Evolutionary conservation across 2,113 vertebrate species (phyloP).

Genomic region (Myiopsitta monachus): DNA sequence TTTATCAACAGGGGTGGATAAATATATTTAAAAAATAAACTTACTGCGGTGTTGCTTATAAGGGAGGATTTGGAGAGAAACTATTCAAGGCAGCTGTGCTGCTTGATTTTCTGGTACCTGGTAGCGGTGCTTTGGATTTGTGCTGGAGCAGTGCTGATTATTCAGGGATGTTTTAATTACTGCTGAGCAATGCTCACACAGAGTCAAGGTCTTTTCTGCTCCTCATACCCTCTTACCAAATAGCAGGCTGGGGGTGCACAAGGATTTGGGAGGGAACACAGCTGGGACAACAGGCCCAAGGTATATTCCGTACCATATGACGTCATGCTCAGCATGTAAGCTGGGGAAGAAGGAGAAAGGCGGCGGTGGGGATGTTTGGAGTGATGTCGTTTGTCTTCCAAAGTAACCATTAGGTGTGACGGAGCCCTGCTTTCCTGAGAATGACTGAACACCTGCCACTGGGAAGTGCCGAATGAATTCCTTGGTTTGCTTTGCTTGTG

Average conservation of each 20-base stretch:
- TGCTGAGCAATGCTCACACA: not conserved
- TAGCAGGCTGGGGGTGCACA: not conserved
- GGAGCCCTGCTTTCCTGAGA: not conserved
- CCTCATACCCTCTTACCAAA: not conserved
- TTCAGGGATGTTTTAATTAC: not conserved
- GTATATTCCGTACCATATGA: not conserved
- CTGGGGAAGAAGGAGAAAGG: not conserved
- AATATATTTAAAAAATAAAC: constrained; percentile 21
- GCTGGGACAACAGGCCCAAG: not conserved
- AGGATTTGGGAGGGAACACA: not conserved
- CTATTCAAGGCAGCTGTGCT: not conserved
- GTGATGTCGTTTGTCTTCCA: not conserved
- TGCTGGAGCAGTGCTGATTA: not conserved
- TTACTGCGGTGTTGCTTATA: not conserved
- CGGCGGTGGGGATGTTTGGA: not conserved
- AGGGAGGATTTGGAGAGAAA: constrained; percentile 15
- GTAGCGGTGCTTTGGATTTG: not conserved
- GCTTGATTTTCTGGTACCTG: not conserved
- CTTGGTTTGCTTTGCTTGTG: not conserved
- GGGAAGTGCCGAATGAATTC: not conserved
- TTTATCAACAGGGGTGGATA: constrained; percentile 28
- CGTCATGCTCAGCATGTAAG: not conserved
- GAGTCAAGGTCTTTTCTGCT: not conserved
- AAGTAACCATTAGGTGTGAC: not conserved
- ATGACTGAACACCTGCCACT: not conserved